These are phyloP conservation scores for Tinea pellionella DNA, from an alignment of 2,888 invertebrate genomes.

Conservation along the genomic window DNA sequence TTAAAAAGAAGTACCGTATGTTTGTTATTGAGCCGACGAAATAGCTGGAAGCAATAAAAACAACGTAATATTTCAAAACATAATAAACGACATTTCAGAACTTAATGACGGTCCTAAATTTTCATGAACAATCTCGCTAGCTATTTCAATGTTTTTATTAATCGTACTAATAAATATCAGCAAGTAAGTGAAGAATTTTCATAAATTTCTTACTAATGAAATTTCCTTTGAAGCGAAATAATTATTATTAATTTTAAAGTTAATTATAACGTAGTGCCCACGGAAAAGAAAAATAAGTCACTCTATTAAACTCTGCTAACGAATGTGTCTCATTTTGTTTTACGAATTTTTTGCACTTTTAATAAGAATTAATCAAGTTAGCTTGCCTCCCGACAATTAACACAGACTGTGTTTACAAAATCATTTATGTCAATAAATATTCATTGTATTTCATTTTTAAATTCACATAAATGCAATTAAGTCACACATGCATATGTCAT, in stretches of 20 bases:
- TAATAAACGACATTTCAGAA: background rate
- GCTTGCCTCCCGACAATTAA: background rate
- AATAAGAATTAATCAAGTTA: background rate
- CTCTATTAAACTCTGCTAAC: background rate
- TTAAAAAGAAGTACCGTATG: background rate
- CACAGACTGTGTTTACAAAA: background rate
- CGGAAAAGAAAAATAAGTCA: background rate
- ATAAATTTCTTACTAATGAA: slow-evolving; percentile 7
- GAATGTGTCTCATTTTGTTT: background rate
- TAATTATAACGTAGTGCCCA: slow-evolving; percentile 4
- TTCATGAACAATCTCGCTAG: background rate
- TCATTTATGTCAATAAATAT: too few relatives aligned
- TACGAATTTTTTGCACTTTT: too few relatives aligned
- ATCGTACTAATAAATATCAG: background rate
- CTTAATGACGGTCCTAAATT: background rate
- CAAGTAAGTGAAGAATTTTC: background rate
- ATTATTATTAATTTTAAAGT: slow-evolving; percentile 6
- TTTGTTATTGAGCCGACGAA: background rate
- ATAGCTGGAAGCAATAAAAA: slow-evolving; percentile 1
- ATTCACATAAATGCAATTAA: too few relatives aligned
- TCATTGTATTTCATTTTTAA: too few relatives aligned
- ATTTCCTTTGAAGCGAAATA: slow-evolving; percentile 7
- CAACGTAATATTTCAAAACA: background rate
- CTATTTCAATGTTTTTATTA: slow-evolving; percentile 3
- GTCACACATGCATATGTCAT: too few relatives aligned